Conservation (phyloP, 2,113 vertebrate genomes). For the Oostethus manadensis region DNA sequence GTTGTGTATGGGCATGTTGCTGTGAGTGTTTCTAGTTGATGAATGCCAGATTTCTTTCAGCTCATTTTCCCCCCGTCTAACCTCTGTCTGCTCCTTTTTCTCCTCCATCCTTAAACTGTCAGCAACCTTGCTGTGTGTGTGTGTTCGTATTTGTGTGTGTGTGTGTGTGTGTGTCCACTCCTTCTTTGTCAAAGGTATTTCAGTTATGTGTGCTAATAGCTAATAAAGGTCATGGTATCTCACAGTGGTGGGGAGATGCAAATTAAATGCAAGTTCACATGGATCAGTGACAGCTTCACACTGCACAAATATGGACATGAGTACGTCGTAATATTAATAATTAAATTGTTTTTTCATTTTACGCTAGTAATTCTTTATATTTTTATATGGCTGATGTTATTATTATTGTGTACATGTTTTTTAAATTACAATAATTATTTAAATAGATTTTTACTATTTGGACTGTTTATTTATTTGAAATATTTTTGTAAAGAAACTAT, state of each 20-base stretch:
- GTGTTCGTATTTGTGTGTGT: neutral
- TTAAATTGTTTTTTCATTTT: too few relatives aligned
- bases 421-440: too few relatives aligned
- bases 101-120: slow-evolving; percentile 27
- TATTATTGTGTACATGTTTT: too few relatives aligned
- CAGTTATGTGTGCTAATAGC: slow-evolving; percentile 97
- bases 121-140: slow-evolving; percentile 13
- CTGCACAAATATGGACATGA: slow-evolving; percentile 49
- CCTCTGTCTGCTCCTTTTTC: slow-evolving; percentile 18
- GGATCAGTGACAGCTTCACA: slow-evolving; percentile 54
- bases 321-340: neutral
- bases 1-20: slow-evolving; percentile 7
- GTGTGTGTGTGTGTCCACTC: slow-evolving; percentile 19
- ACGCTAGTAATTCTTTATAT: too few relatives aligned
- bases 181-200: slow-evolving; percentile 86
- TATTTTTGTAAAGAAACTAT: too few relatives aligned
- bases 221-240: slow-evolving; percentile 90
- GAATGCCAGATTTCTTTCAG: slow-evolving; percentile 34
- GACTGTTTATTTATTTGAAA: too few relatives aligned
- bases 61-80: slow-evolving; percentile 1
- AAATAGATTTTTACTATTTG: too few relatives aligned
- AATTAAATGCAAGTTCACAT: slow-evolving; percentile 64
- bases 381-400: too few relatives aligned
- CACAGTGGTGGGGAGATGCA: slow-evolving; percentile 70
- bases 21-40: slow-evolving; percentile 32